phyloP scores from a whole-genome alignment of 2,113 vertebrate species.

The Notothenia coriiceps region DNA sequence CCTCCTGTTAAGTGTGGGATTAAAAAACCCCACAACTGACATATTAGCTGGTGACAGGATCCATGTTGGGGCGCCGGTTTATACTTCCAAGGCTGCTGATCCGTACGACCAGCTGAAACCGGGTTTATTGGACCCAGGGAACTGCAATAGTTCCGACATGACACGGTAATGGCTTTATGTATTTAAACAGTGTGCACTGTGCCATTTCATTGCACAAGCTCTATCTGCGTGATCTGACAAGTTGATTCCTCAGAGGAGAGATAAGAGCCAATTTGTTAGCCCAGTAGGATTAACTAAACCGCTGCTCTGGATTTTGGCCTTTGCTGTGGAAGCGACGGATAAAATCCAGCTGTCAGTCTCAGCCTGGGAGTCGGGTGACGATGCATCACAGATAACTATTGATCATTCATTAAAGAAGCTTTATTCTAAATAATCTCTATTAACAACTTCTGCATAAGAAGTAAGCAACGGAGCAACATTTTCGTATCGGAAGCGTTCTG shows the following conservation, averaged over 20 bases:
- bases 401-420: constrained; percentile 28
- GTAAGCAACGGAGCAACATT: too few species aligned
- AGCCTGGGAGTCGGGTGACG: constrained; percentile 24
- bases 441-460: too few species aligned
- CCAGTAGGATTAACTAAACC: constrained; percentile 61
- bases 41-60: constrained; percentile 74
- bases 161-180: constrained; percentile 68
- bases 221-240: constrained; percentile 74
- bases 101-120: constrained; percentile 26
- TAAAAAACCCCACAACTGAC: constrained; percentile 57
- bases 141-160: constrained; percentile 45
- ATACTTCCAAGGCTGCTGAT: constrained; percentile 49
- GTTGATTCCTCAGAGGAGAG: constrained; percentile 68
- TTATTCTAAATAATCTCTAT: not conserved
- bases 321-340: constrained; percentile 50
- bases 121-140: constrained; percentile 60
- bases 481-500: too few species aligned
- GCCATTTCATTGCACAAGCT: constrained; percentile 53
- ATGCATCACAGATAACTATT: constrained; percentile 21
- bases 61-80: constrained; percentile 54
- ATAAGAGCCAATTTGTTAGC: constrained; percentile 72
- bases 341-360: constrained; percentile 59
- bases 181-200: constrained; percentile 61
- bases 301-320: constrained; percentile 51
- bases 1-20: constrained; percentile 54